These are phyloP conservation scores for Halocynthia roretzi DNA, from an alignment of 23 tunicate genomes.

Conservation along the genomic window DNA sequence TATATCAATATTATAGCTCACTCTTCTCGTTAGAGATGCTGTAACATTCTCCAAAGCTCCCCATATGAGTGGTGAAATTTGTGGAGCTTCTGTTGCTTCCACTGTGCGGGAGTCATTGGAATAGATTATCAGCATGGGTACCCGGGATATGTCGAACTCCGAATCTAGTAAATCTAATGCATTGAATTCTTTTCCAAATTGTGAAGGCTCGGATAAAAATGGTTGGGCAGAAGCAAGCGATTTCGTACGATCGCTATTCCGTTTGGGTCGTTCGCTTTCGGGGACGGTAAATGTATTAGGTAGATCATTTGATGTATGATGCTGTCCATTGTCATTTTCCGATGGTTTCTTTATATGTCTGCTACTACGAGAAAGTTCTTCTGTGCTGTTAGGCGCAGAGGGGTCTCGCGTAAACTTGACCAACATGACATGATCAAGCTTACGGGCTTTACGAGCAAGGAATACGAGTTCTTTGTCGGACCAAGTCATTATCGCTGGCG, in stretches of 20 bases:
- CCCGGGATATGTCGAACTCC: background rate
- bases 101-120: slow-evolving; percentile 55
- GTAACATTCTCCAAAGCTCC: slow-evolving; percentile 25
- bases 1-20: background rate
- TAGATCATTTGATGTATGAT: slow-evolving; percentile 18
- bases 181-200: background rate
- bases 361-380: slow-evolving; percentile 6
- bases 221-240: background rate
- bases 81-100: slow-evolving; percentile 5
- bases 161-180: background rate
- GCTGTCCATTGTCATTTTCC: background rate
- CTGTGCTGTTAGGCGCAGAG: background rate
- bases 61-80: slow-evolving; percentile 14
- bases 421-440: slow-evolving; percentile 33
- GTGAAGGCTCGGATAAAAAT: slow-evolving; percentile 2
- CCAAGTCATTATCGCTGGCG: slow-evolving; percentile 36
- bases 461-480: slow-evolving; percentile 18
- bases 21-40: background rate
- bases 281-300: slow-evolving; percentile 33
- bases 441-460: slow-evolving; percentile 32
- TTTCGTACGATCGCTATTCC: slow-evolving; percentile 39
- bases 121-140: slow-evolving; percentile 54
- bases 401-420: slow-evolving; percentile 36
- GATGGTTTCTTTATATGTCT: slow-evolving; percentile 6
- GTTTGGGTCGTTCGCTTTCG: slow-evolving; percentile 41